Base-by-base conservation (phyloP, 2,113 vertebrate genomes). In the Notarius quadriscutis region DNA sequence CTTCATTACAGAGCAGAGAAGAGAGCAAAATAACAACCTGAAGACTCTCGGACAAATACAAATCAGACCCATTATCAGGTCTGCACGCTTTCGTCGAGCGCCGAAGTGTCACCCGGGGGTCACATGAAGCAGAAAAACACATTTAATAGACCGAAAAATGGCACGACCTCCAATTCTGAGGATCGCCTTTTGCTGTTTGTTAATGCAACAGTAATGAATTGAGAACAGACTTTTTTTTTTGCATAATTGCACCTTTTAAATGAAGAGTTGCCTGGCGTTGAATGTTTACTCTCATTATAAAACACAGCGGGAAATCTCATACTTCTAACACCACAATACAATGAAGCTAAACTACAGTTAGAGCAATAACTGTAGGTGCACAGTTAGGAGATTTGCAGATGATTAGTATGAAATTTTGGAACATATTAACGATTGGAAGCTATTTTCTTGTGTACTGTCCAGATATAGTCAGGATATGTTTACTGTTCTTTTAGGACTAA, bases 191-290 rank as follows among this genome's bases (percentile, higher is more conserved):
- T 81, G 57, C 27, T 41, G 63, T 83, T 88, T 67, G 57, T 82
- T 77, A 88, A 89, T 63, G 27, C 65, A 27, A 69, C 41, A 71
- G 62, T 86, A 78, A 91, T 88, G 75, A 78, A 85, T 82, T 75
- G 60, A 58, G 30, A 20, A 86, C 83, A 75, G 57, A 77, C 34
- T 69, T 53, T 77, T 60, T 77, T 60, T 30, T 80, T 86, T 63
- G 62, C 58, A 79, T 67, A 79, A 67, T 58, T 86, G 27, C 25
- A 22, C 41, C 80, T 51, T 51, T 67, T 69, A 7, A 77, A 69
- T n/a, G 27, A 60, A 75, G 34, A 65, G 25, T 81, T 75, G 11
- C 20, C 69, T 50, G 58, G 30, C 20, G 67, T 87, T 27, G 17
- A 75, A 53, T 30, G 17, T 25, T 75, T 83, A 77, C 41, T 63